These are phyloP conservation scores for Bombycilla garrulus DNA, from an alignment of 2,113 vertebrate genomes.

Conservation along the genomic window DNA sequence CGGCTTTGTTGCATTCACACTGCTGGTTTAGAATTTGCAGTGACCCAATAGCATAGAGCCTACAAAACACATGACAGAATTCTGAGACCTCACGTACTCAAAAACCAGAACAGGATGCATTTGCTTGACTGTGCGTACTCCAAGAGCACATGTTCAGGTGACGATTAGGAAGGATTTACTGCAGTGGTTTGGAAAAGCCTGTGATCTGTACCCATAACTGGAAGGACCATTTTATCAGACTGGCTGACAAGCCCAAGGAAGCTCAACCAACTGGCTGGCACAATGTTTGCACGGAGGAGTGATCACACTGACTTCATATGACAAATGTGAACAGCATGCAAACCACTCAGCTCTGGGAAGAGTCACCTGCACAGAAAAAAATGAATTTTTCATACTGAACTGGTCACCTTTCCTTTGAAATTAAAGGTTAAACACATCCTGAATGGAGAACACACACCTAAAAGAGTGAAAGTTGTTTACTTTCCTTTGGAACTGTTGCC, in stretches of 20 bases:
- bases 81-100: fast-evolving
- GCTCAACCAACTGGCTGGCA: not conserved
- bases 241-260: not conserved
- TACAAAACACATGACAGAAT: fast-evolving
- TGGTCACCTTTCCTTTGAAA: not conserved
- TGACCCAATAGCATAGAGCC: not conserved
- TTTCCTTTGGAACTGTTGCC: not conserved
- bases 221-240: not conserved
- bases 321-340: fast-evolving
- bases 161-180: not conserved
- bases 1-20: not conserved
- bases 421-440: not conserved
- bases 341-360: not conserved
- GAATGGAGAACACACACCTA: not conserved
- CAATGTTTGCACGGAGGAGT: not conserved
- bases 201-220: not conserved
- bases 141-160: not conserved
- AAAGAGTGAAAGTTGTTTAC: not conserved
- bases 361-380: not conserved
- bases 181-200: not conserved
- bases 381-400: not conserved
- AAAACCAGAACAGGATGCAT: fast-evolving
- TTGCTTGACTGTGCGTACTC: fast-evolving
- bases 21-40: not conserved
- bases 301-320: fast-evolving